These are phyloP conservation scores for Acanthurus leucopareius DNA, from an alignment of 2,797 vertebrate genomes.

Conservation along the genomic window DNA sequence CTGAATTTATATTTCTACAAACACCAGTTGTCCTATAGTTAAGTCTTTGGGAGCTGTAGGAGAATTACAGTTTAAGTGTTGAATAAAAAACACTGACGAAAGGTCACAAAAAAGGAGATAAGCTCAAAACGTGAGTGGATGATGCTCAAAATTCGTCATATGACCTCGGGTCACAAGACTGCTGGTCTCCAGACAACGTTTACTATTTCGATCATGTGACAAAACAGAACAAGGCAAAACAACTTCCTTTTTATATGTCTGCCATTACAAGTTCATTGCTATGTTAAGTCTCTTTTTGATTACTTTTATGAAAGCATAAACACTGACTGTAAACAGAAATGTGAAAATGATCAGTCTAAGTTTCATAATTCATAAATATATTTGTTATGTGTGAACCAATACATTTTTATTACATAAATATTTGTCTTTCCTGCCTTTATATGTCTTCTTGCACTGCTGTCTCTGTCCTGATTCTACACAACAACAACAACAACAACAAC, in stretches of 20 bases:
- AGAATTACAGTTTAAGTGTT: not conserved
- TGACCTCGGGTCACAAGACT: slow-evolving; percentile 11
- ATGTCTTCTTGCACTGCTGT: not conserved
- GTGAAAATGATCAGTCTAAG: not conserved
- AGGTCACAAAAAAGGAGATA: no score
- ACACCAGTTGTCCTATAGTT: not conserved
- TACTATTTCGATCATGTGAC: not conserved
- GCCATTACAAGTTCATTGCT: not conserved
- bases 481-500: slow-evolving; percentile 1
- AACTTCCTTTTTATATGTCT: not conserved
- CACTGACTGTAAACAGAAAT: not conserved
- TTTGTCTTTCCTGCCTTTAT: not conserved
- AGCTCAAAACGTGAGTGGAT: no score
- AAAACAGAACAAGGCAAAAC: slow-evolving; percentile 1
- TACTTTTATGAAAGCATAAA: not conserved
- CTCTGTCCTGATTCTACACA: not conserved
- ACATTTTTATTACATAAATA: no score
- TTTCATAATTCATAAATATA: not conserved
- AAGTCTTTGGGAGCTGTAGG: not conserved
- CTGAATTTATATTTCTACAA: not conserved
- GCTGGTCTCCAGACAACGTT: not conserved
- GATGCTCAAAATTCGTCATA: not conserved
- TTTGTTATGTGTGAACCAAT: not conserved
- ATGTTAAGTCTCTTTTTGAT: not conserved
- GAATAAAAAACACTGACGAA: not conserved